A percentile compares a stretch with the other conserved stretches of the same genome.
Evolutionary conservation across 2,888 invertebrate genomes (phyloP).

Genomic region (Eremobia ochroleuca): DNA sequence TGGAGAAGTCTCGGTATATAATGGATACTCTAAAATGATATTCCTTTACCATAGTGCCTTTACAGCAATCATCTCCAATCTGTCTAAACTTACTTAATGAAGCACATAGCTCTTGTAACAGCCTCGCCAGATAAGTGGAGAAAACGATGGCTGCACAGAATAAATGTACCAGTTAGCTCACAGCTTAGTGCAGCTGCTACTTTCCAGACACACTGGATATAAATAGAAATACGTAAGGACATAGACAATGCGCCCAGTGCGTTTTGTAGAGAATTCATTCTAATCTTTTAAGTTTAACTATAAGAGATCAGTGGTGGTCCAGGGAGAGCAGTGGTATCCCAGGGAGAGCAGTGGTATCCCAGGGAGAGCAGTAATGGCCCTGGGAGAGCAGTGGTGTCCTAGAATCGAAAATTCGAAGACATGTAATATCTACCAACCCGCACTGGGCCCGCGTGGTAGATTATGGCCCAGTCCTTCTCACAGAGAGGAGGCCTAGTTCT

Average conservation of each 20-base stretch:
- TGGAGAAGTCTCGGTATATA: too few relatives aligned
- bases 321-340: too few relatives aligned
- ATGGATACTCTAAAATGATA: neutral
- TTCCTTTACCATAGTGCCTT: neutral
- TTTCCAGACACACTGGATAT: constrained; percentile 42
- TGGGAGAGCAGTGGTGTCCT: too few relatives aligned
- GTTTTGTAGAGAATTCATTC: neutral
- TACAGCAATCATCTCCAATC: neutral
- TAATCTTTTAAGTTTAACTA: neutral
- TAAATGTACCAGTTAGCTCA: constrained; percentile 38
- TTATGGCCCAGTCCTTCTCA: too few relatives aligned
- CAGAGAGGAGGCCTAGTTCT: too few relatives aligned
- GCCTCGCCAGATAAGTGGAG: constrained; percentile 39
- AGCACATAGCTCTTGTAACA: constrained; percentile 7
- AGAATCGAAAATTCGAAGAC: too few relatives aligned
- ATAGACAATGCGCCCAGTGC: neutral
- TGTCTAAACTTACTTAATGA: neutral
- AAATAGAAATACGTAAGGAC: constrained; percentile 19
- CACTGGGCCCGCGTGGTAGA: too few relatives aligned
- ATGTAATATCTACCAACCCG: too few relatives aligned
- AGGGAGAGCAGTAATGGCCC: too few relatives aligned
- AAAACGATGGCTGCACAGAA: constrained; percentile 32
- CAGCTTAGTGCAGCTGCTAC: constrained; percentile 14
- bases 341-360: too few relatives aligned
- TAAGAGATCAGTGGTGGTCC: too few relatives aligned